Percentiles rank a stretch among this genome's conserved stretches.
phyloP scores from a whole-genome alignment of 1,140 invertebrate genomes.

The Saxidomus purpurata region DNA sequence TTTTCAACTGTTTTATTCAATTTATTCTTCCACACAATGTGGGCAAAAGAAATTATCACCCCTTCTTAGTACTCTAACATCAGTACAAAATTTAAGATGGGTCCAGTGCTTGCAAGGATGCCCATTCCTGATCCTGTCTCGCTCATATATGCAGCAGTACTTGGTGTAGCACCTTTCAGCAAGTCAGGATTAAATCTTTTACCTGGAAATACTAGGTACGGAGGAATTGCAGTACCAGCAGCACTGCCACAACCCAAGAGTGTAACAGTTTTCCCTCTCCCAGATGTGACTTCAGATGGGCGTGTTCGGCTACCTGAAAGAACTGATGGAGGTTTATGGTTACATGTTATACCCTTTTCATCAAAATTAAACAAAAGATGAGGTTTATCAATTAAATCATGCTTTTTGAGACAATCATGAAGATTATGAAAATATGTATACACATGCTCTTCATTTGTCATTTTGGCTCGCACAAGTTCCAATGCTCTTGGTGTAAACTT shows the following conservation, averaged over 20 bases:
- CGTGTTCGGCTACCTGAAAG: too few relatives aligned
- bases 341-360: neutral
- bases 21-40: neutral
- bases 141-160: too few relatives aligned
- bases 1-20: neutral
- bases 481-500: too few relatives aligned
- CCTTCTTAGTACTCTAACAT: neutral
- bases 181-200: neutral
- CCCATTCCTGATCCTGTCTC: too few relatives aligned
- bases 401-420: too few relatives aligned
- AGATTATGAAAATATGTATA: neutral
- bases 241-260: neutral
- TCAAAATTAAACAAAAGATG: too few relatives aligned
- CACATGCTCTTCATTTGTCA: neutral
- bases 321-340: neutral
- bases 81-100: neutral
- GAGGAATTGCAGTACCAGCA: neutral
- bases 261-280: neutral
- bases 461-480: too few relatives aligned
- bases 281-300: neutral
- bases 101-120: neutral
- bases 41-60: neutral
- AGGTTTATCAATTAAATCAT: too few relatives aligned
- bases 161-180: too few relatives aligned
- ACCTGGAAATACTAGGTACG: conserved; percentile 2